phyloP scores from a whole-genome alignment of 2,888 invertebrate genomes.

The Euproctis similis region DNA sequence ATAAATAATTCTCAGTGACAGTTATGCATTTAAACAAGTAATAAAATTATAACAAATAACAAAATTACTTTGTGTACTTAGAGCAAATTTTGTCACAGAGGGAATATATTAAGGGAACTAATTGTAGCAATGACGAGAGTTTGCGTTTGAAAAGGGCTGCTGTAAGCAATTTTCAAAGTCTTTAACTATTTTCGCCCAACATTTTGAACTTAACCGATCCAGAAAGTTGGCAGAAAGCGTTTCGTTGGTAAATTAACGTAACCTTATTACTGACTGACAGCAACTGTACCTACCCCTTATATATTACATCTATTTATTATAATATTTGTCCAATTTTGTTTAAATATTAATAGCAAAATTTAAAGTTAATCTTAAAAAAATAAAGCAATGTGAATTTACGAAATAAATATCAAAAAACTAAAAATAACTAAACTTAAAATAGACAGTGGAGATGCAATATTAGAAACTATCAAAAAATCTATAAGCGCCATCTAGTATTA shows the following conservation, averaged over 20 bases:
- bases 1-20: too few species aligned
- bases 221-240: not conserved
- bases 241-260: not conserved
- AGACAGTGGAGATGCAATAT: too few species aligned
- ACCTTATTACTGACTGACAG: not conserved
- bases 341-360: too few species aligned
- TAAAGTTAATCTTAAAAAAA: too few species aligned
- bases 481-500: too few species aligned
- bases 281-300: not conserved
- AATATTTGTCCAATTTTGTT: too few species aligned
- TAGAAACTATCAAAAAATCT: too few species aligned
- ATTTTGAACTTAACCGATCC: not conserved
- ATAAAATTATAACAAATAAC: conserved; percentile 32
- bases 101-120: conserved; percentile 61
- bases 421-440: too few species aligned
- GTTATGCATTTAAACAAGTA: not conserved
- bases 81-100: conserved; percentile 35
- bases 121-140: conserved; percentile 58
- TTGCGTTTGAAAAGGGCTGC: conserved; percentile 33
- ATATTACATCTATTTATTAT: too few species aligned
- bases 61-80: conserved; percentile 25
- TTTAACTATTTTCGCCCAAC: conserved; percentile 32
- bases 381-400: too few species aligned
- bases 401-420: too few species aligned
- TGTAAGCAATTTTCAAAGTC: conserved; percentile 50